A percentile compares a stretch with the other conserved stretches of the same genome.
These are phyloP conservation scores for Cladorhizidae sp. DNA, from an alignment of 37 sponge, comb jelly and placozoan genomes.

Conservation along the genomic window DNA sequence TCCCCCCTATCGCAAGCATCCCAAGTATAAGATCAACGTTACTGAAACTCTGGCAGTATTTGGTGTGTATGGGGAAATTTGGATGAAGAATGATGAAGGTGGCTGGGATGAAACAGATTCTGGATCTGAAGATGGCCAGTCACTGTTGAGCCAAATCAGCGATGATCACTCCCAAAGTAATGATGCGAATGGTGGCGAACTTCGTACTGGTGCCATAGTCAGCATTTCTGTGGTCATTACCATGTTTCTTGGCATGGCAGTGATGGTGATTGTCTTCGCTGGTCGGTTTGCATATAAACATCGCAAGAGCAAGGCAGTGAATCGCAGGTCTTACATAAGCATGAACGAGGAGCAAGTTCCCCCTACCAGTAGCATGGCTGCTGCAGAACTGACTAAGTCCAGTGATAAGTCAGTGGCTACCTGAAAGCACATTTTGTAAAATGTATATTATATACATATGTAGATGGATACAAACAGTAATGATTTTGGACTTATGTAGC, in stretches of 20 bases:
- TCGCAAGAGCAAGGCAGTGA: background rate
- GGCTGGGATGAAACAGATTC: constrained; percentile 3
- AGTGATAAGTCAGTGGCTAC: too few relatives aligned
- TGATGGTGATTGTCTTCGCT: constrained; percentile 18
- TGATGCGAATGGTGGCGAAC: background rate
- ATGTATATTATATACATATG: too few relatives aligned
- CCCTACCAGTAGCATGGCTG: too few relatives aligned
- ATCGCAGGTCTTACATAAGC: background rate
- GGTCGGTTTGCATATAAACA: background rate
- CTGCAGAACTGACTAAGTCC: too few relatives aligned
- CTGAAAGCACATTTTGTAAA: too few relatives aligned
- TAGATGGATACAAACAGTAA: too few relatives aligned
- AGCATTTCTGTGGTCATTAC: constrained; percentile 16
- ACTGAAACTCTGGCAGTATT: constrained; percentile 39
- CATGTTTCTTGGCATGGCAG: constrained; percentile 9
- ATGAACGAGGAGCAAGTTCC: background rate
- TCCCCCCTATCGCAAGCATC: constrained; percentile 56
- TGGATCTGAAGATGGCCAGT: constrained; percentile 9
- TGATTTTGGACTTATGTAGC: too few relatives aligned
- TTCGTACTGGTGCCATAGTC: constrained; percentile 12
- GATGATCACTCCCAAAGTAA: background rate
- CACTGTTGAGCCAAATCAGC: background rate
- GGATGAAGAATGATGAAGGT: constrained; percentile 23
- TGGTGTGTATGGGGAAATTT: constrained; percentile 16
- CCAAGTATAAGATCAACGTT: constrained; percentile 25